Conservation (phyloP, 2,113 vertebrate species). For the Gadus chalcogrammus region DNA sequence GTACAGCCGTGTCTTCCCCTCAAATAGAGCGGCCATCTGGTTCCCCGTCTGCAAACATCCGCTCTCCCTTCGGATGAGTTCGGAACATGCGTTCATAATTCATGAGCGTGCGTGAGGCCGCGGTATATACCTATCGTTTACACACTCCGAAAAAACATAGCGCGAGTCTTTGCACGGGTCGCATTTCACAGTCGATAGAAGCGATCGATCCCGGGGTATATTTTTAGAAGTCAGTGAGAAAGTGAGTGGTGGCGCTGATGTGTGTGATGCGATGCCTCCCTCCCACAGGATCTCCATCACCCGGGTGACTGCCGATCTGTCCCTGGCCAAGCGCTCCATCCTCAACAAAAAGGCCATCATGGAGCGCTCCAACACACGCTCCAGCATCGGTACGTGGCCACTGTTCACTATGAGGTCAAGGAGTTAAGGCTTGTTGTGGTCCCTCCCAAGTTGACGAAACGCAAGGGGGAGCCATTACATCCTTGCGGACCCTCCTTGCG, state of each 20-base stretch:
- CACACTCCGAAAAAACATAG: neutral
- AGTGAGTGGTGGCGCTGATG: constrained; percentile 28
- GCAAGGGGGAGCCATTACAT: too few relatives aligned
- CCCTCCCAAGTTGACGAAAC: too few relatives aligned
- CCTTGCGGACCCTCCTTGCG: too few relatives aligned
- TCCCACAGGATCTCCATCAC: constrained; percentile 90
- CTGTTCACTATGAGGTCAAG: too few relatives aligned
- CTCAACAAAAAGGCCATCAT: constrained; percentile 97
- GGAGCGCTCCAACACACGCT: constrained; percentile 91
- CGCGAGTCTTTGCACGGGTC: constrained; percentile 5
- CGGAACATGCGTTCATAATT: too few relatives aligned
- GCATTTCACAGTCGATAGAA: constrained; percentile 44
- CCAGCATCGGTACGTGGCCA: constrained; percentile 85
- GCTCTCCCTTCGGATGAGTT: too few relatives aligned
- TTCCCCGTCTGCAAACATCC: too few relatives aligned
- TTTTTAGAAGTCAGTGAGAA: constrained; percentile 45
- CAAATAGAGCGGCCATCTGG: neutral
- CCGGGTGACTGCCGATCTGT: constrained; percentile 93
- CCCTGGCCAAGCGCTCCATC: constrained; percentile 92
- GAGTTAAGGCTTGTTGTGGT: too few relatives aligned
- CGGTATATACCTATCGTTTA: too few relatives aligned
- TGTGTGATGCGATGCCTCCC: constrained; percentile 46
- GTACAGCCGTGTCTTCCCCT: constrained; percentile 32
- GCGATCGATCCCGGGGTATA: constrained; percentile 39
- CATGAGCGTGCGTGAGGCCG: too few relatives aligned